phyloP scores from a whole-genome alignment of 2,797 vertebrate genomes.

The Tokudaia tokunoshimensis region DNA sequence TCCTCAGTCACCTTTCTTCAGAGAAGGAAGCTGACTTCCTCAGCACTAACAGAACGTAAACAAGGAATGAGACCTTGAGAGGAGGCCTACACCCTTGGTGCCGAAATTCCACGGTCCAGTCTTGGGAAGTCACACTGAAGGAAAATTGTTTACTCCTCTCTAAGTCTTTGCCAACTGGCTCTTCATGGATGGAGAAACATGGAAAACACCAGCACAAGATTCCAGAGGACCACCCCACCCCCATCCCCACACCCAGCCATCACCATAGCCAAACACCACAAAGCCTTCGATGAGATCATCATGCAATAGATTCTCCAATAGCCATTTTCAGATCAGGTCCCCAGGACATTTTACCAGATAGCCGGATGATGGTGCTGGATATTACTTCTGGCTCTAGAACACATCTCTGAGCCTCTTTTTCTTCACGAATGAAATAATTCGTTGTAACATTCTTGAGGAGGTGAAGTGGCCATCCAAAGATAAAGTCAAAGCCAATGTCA shows the following conservation, averaged over 20 bases:
- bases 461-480: conserved; percentile 45
- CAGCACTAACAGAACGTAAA: not conserved
- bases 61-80: not conserved
- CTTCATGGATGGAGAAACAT: not conserved
- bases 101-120: not conserved
- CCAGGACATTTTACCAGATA: not conserved
- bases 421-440: not conserved
- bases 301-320: not conserved
- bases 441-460: not conserved
- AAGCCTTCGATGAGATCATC: not conserved
- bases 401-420: not conserved
- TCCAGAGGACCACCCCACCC: not conserved
- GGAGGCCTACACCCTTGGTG: not conserved
- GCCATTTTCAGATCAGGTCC: not conserved
- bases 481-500: not conserved
- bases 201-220: not conserved
- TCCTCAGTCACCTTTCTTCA: not conserved
- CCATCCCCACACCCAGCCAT: not conserved
- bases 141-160: not conserved
- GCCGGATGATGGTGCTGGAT: not conserved
- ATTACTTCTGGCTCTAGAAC: not conserved
- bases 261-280: not conserved
- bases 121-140: not conserved
- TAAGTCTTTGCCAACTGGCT: not conserved
- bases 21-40: not conserved